A percentile compares a stretch with the other conserved stretches of the same genome.
Evolutionary conservation across 2,888 invertebrate genomes (phyloP).

Genomic region (Microctonus hyperodae): DNA sequence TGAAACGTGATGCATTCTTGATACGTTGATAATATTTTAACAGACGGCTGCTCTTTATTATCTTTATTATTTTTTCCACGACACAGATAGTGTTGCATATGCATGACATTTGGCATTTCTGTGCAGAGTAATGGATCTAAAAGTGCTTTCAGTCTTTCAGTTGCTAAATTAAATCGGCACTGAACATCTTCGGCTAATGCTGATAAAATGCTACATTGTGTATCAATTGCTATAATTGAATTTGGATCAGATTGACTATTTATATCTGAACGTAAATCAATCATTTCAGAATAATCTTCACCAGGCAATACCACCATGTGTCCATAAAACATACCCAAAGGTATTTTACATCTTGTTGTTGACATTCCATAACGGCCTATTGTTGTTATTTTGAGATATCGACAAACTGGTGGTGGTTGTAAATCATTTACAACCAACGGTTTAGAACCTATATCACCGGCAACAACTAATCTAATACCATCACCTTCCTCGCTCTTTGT

Average conservation of each 20-base stretch:
- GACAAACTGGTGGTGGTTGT: slow-evolving; percentile 88
- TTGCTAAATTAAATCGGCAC: slow-evolving; percentile 78
- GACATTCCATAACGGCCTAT: slow-evolving; percentile 93
- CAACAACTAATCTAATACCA: slow-evolving; percentile 82
- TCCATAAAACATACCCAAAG: slow-evolving; percentile 92
- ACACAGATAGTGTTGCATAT: slow-evolving; percentile 82
- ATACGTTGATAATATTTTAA: slow-evolving; percentile 67
- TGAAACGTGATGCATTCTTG: slow-evolving; percentile 89
- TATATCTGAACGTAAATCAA: slow-evolving; percentile 48
- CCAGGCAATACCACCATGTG: slow-evolving; percentile 79
- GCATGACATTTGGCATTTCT: slow-evolving; percentile 83
- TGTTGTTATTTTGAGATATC: slow-evolving; percentile 90
- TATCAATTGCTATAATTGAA: slow-evolving; percentile 62
- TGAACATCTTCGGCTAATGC: slow-evolving; percentile 81
- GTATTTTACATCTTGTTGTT: slow-evolving; percentile 87
- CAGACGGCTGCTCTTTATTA: slow-evolving; percentile 69
- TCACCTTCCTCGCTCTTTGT: slow-evolving; percentile 85
- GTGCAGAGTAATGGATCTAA: slow-evolving; percentile 79
- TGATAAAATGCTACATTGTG: slow-evolving; percentile 72
- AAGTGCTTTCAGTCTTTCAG: slow-evolving; percentile 82
- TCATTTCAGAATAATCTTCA: slow-evolving; percentile 63
- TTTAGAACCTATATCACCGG: slow-evolving; percentile 86
- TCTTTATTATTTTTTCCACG: slow-evolving; percentile 66
- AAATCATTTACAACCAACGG: slow-evolving; percentile 87
- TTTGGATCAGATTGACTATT: slow-evolving; percentile 51